phyloP scores from a whole-genome alignment of 2,797 vertebrate species.

The Thripadectes ignobilis region DNA sequence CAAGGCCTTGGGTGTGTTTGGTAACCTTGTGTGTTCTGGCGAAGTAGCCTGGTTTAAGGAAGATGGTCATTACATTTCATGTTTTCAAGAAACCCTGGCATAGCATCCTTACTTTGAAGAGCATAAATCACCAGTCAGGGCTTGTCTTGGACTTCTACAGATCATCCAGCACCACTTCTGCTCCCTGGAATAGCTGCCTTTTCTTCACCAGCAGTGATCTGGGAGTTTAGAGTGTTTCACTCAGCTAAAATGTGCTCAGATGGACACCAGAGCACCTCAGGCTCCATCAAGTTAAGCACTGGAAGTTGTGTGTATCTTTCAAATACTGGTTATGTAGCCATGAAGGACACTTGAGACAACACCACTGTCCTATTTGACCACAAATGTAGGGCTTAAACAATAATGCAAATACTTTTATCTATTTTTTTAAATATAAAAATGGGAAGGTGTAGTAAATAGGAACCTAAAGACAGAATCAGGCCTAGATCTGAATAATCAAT shows the following conservation, averaged over 20 bases:
- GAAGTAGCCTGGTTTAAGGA: not conserved
- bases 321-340: not conserved
- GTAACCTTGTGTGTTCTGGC: not conserved
- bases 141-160: not conserved
- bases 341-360: not conserved
- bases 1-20: not conserved
- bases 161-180: not conserved
- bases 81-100: not conserved
- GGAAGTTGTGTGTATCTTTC: not conserved
- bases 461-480: not conserved
- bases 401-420: not conserved
- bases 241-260: not conserved
- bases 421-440: not conserved
- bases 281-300: not conserved
- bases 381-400: not conserved
- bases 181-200: not conserved
- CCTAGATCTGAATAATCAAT: not conserved
- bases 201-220: not conserved
- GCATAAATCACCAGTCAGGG: accelerated
- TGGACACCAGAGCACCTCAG: not conserved
- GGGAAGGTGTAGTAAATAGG: not conserved
- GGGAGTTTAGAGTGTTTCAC: not conserved
- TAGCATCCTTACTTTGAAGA: not conserved
- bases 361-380: not conserved
- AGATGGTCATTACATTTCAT: not conserved